A percentile compares a stretch with the other conserved stretches of the same genome.
Evolutionary conservation across 2,113 vertebrate species (phyloP).

Genomic region (Limnothrissa miodon): DNA sequence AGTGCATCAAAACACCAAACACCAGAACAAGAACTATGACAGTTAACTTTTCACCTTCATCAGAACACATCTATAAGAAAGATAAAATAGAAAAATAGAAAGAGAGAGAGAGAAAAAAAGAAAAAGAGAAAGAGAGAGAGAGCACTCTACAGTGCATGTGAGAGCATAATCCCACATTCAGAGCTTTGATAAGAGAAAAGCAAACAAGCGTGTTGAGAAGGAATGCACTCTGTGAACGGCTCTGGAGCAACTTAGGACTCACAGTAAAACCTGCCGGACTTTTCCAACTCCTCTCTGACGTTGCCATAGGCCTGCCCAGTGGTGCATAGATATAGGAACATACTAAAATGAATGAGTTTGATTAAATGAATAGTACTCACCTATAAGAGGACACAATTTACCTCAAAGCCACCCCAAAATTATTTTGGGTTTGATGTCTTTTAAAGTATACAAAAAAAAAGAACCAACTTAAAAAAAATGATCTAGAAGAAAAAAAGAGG

Average conservation of each 20-base stretch:
- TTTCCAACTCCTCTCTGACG: neutral
- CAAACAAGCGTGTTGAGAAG: slow-evolving; percentile 38
- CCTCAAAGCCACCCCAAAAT: slow-evolving; percentile 32
- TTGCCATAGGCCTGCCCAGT: neutral
- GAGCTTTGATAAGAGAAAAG: slow-evolving; percentile 51
- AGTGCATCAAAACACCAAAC: neutral
- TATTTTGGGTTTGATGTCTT: neutral
- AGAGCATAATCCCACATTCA: slow-evolving; percentile 43
- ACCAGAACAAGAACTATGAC: neutral
- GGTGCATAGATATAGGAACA: neutral
- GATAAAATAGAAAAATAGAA: neutral
- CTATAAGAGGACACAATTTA: slow-evolving; percentile 52
- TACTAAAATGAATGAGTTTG: slow-evolving; percentile 31
- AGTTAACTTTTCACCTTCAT: neutral
- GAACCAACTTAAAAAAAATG: slow-evolving; percentile 40
- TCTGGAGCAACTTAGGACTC: neutral
- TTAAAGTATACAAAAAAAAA: slow-evolving; percentile 56
- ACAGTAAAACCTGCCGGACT: neutral
- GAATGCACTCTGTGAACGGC: slow-evolving; percentile 46
- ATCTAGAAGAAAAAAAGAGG: neutral
- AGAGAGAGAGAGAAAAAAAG: neutral
- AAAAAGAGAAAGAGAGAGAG: neutral
- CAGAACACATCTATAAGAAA: neutral
- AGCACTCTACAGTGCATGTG: neutral
- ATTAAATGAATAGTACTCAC: slow-evolving; percentile 64